Percentiles rank a stretch among this genome's conserved stretches.
Conservation (phyloP, 2,888 invertebrate species). For the Petrolisthes manimaculis region DNA sequence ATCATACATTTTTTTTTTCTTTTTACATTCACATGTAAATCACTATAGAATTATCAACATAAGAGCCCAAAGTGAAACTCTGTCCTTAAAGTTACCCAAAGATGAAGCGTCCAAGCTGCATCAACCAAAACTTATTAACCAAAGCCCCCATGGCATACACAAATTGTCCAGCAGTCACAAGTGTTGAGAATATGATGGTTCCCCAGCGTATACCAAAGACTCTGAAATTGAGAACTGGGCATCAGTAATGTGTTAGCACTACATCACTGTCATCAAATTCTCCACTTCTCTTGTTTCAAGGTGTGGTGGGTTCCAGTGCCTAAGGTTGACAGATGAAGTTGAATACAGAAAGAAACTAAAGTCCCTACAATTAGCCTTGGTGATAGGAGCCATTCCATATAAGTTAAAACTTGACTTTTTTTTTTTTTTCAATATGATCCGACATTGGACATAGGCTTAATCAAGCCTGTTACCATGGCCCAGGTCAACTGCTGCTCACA, state of each 20-base stretch:
- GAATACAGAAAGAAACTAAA: too few relatives aligned
- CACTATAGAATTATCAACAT: not conserved
- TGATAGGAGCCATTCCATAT: too few relatives aligned
- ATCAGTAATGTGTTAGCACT: not conserved
- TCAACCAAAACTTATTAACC: constrained; percentile 84
- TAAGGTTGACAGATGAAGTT: too few relatives aligned
- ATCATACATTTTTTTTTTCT: not conserved
- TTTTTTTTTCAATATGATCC: too few relatives aligned
- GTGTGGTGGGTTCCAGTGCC: too few relatives aligned
- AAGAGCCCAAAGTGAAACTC: not conserved
- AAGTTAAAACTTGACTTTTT: too few relatives aligned
- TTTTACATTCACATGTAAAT: not conserved
- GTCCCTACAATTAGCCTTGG: too few relatives aligned
- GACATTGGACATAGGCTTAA: too few relatives aligned
- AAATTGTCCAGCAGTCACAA: constrained; percentile 89
- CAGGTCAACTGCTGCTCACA: too few relatives aligned
- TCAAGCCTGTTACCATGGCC: too few relatives aligned
- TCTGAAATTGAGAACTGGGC: constrained; percentile 71
- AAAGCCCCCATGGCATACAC: constrained; percentile 89
- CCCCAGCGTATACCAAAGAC: constrained; percentile 94
- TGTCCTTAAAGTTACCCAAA: constrained; percentile 75
- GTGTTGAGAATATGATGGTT: constrained; percentile 88
- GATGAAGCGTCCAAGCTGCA: constrained; percentile 92
- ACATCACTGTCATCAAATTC: not conserved
- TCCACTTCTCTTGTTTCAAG: too few relatives aligned